A percentile compares a stretch with the other conserved stretches of the same genome.
These are phyloP conservation scores for Xenopus borealis DNA, from an alignment of 2,113 vertebrate genomes.

Conservation along the genomic window DNA sequence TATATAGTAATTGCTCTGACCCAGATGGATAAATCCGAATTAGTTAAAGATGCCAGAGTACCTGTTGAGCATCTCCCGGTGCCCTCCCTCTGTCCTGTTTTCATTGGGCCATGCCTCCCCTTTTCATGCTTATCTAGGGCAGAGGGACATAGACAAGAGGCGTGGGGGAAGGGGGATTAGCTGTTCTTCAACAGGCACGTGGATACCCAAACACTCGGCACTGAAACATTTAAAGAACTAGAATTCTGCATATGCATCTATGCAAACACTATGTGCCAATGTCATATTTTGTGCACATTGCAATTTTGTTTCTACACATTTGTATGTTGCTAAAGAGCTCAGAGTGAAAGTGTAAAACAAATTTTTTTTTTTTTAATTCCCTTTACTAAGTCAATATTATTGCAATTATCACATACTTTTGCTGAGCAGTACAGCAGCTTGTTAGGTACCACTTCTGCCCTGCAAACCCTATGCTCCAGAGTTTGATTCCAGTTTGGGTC, in stretches of 20 bases:
- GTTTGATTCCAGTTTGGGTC: too few relatives aligned
- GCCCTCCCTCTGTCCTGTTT: conserved; percentile 2
- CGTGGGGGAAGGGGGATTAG: not conserved
- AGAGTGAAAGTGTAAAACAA: too few relatives aligned
- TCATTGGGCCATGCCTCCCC: conserved; percentile 16
- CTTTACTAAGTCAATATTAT: too few relatives aligned
- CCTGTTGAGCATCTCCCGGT: not conserved
- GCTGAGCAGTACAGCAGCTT: too few relatives aligned
- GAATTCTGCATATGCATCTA: too few relatives aligned
- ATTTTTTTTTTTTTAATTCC: too few relatives aligned
- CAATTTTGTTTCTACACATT: not conserved
- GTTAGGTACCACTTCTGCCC: too few relatives aligned
- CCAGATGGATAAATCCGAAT: not conserved
- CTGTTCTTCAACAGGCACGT: not conserved
- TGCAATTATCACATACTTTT: too few relatives aligned
- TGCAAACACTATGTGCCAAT: not conserved
- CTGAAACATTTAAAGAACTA: not conserved
- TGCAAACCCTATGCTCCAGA: too few relatives aligned
- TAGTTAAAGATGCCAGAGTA: not conserved
- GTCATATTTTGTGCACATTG: not conserved
- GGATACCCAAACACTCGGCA: not conserved
- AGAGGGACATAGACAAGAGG: not conserved
- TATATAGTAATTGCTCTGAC: conserved; percentile 30
- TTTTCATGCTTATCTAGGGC: conserved; percentile 7
- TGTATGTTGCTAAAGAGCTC: too few relatives aligned